Percentiles rank a stretch among this genome's conserved stretches.
Conservation (phyloP, 2,888 invertebrate genomes). For the Panorpa germanica region DNA sequence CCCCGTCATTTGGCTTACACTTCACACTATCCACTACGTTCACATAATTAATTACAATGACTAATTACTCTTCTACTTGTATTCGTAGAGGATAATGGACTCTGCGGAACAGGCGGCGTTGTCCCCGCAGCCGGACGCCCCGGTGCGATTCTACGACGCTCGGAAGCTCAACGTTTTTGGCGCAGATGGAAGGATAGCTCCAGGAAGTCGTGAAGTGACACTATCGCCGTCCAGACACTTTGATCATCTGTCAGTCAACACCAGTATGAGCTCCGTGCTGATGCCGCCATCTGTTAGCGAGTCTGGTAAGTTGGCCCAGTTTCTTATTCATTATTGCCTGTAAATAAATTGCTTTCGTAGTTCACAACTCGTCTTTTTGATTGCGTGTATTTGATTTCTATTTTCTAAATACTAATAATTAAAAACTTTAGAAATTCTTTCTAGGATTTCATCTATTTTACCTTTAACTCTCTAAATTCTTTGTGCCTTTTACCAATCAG, state of each 20-base stretch:
- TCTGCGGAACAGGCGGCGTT: conserved; percentile 77
- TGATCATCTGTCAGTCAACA: conserved; percentile 69
- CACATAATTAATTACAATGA: no score
- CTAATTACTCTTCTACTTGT: conserved; percentile 9
- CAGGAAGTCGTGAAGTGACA: conserved; percentile 48
- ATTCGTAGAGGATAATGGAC: conserved; percentile 69
- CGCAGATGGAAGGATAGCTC: conserved; percentile 51
- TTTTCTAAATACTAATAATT: background rate
- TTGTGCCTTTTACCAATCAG: no score
- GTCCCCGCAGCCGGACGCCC: conserved; percentile 35
- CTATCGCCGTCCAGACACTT: conserved; percentile 66
- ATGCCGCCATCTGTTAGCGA: conserved; percentile 67
- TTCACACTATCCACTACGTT: no score
- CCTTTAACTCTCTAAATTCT: no score
- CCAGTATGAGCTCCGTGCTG: conserved; percentile 71
- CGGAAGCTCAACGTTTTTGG: conserved; percentile 63
- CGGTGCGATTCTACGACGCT: conserved; percentile 58
- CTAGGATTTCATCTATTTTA: conserved; percentile 7
- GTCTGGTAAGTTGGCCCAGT: conserved; percentile 38
- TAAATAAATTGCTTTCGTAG: no score
- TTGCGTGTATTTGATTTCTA: conserved; percentile 20
- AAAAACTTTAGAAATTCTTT: background rate
- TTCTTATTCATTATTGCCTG: background rate
- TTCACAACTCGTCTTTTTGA: no score
- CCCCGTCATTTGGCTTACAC: no score